These are phyloP conservation scores for Synergus laeviventris DNA, from an alignment of 2,888 invertebrate species.

Conservation along the genomic window DNA sequence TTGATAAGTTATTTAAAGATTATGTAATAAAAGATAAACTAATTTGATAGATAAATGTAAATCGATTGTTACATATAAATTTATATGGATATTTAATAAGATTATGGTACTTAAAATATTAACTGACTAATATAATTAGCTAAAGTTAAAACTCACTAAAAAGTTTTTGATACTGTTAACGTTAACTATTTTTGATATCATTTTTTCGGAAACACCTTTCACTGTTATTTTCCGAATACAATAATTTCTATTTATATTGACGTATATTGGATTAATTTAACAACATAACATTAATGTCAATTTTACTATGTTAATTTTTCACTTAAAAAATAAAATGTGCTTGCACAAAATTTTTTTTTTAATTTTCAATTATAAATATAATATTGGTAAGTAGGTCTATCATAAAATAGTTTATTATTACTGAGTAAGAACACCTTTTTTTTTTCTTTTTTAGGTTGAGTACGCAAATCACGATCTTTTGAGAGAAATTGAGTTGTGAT, in stretches of 20 bases:
- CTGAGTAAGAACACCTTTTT: background rate
- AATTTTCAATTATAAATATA: background rate
- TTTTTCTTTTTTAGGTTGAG: background rate
- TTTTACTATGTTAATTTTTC: conserved; percentile 31
- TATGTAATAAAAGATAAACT: background rate
- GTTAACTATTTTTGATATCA: conserved; percentile 33
- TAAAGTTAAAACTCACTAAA: background rate
- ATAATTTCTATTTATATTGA: conserved; percentile 35
- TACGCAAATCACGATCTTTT: conserved; percentile 14
- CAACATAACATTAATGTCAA: conserved; percentile 19
- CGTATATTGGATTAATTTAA: conserved; percentile 34
- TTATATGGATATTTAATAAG: background rate
- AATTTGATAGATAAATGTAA: conserved; percentile 10
- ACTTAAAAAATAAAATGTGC: conserved; percentile 18
- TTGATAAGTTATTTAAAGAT: background rate
- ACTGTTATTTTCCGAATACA: conserved; percentile 14
- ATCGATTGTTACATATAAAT: background rate
- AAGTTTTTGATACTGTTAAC: conserved; percentile 38
- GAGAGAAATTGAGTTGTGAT: background rate
- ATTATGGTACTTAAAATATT: conserved; percentile 8
- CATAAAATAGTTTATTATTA: background rate
- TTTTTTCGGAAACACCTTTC: conserved; percentile 4
- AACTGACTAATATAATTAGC: background rate
- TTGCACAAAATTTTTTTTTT: background rate
- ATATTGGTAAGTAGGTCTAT: background rate